A percentile compares a stretch with the other conserved stretches of the same genome.
These are phyloP conservation scores for Corythoichthys haematopterus DNA, from an alignment of 2,113 vertebrate genomes.

Conservation along the genomic window DNA sequence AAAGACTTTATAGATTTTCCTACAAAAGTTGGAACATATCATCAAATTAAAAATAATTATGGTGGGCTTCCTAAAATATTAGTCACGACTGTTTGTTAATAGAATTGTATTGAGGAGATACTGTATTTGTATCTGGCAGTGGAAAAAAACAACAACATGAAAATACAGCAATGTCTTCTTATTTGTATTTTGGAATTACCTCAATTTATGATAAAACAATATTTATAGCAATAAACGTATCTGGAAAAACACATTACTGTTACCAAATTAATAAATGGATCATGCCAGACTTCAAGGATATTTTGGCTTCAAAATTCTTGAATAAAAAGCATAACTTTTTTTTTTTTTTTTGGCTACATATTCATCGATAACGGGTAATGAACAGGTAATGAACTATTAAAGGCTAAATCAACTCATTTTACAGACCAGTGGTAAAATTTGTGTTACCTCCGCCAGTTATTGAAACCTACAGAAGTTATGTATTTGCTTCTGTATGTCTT, in stretches of 20 bases:
- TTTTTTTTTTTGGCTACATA: no score
- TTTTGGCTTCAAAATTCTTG: no score
- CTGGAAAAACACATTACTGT: neutral
- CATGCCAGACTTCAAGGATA: neutral
- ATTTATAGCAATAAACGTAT: neutral
- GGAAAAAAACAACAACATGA: constrained; percentile 20
- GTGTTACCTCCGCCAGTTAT: no score
- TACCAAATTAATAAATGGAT: neutral
- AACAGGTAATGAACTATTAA: no score
- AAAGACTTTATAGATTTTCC: constrained; percentile 45
- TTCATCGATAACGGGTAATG: no score
- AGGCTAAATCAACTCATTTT: no score
- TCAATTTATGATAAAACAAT: neutral
- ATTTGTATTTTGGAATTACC: neutral
- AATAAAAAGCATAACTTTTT: no score
- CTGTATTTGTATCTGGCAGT: constrained; percentile 27
- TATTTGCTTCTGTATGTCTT: no score
- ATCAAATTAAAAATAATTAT: constrained; percentile 58
- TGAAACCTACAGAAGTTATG: no score
- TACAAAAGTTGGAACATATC: constrained; percentile 24
- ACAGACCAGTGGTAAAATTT: no score
- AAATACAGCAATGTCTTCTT: constrained; percentile 3
- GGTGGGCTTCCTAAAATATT: constrained; percentile 54
- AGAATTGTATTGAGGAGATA: constrained; percentile 25
- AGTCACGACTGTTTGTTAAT: constrained; percentile 29